Percentiles rank a stretch among this genome's conserved stretches.
These are phyloP conservation scores for Arge pagana DNA, from an alignment of 2,888 invertebrate species.

Conservation along the genomic window DNA sequence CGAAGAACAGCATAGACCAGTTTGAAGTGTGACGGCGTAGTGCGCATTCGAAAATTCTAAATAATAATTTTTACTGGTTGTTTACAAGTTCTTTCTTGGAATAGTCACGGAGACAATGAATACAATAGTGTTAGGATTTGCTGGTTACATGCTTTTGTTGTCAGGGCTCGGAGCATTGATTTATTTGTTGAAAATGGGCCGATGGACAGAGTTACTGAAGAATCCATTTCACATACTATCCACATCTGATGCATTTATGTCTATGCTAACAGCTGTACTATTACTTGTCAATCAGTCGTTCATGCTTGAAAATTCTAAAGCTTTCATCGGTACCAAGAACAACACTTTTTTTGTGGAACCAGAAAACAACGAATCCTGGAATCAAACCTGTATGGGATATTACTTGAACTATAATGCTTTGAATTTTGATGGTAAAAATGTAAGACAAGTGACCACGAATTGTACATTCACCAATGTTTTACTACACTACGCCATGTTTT, in stretches of 20 bases:
- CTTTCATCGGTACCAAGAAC: neutral
- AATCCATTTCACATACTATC: constrained; percentile 40
- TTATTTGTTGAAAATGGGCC: constrained; percentile 36
- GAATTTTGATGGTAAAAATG: neutral
- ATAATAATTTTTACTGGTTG: too few relatives aligned
- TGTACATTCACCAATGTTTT: constrained; percentile 39
- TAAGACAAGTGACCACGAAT: neutral
- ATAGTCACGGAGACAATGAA: too few relatives aligned
- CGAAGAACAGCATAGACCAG: too few relatives aligned
- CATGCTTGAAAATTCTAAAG: constrained; percentile 6
- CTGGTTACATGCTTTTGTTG: constrained; percentile 39
- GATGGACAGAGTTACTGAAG: constrained; percentile 30
- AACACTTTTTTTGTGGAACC: too few relatives aligned
- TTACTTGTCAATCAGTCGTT: constrained; percentile 32
- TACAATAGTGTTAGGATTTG: constrained; percentile 32
- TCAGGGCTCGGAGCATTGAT: constrained; percentile 41
- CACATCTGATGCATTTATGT: constrained; percentile 44
- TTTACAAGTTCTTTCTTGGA: too few relatives aligned
- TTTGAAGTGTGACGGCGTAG: too few relatives aligned
- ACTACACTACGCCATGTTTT: constrained; percentile 46
- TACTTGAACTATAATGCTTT: constrained; percentile 13
- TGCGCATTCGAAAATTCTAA: too few relatives aligned
- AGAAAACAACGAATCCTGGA: constrained; percentile 9
- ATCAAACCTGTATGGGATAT: constrained; percentile 9
- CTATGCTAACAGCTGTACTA: constrained; percentile 32